phyloP scores from a whole-genome alignment of 2,888 invertebrate species.

The Erebia epiphron region DNA sequence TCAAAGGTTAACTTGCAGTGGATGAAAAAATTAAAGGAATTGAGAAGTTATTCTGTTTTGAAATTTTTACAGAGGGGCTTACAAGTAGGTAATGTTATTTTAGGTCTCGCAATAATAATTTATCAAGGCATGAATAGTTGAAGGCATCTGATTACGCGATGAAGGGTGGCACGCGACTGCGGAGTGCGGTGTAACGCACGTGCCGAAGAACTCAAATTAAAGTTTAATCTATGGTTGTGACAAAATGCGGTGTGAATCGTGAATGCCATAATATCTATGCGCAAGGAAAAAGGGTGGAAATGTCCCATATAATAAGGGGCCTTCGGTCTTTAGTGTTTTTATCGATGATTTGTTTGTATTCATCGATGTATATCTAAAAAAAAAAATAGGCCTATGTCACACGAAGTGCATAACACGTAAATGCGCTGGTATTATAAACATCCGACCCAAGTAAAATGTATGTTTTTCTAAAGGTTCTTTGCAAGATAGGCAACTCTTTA shows the following conservation, averaged over 20 bases:
- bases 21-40: no score
- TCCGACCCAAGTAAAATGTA: no score
- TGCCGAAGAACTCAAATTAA: slow-evolving; percentile 45
- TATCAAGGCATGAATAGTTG: slow-evolving; percentile 41
- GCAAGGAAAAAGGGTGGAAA: background rate
- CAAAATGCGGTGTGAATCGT: slow-evolving; percentile 18
- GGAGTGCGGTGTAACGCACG: slow-evolving; percentile 48
- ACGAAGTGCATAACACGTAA: no score
- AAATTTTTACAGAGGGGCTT: background rate
- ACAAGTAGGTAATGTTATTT: slow-evolving; percentile 1
- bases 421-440: no score
- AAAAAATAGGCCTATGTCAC: no score
- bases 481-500: no score
- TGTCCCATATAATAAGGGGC: background rate
- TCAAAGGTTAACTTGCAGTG: no score
- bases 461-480: no score
- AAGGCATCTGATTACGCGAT: slow-evolving; percentile 36
- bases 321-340: background rate
- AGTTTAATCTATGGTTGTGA: slow-evolving; percentile 38
- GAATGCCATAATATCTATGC: background rate
- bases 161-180: slow-evolving; percentile 53
- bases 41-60: background rate
- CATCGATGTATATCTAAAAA: no score
- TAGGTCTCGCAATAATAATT: slow-evolving; percentile 20
- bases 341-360: background rate